Percentiles rank a stretch among this genome's conserved stretches.
Conservation (phyloP, 1,140 invertebrate genomes). For the Pinna nobilis region DNA sequence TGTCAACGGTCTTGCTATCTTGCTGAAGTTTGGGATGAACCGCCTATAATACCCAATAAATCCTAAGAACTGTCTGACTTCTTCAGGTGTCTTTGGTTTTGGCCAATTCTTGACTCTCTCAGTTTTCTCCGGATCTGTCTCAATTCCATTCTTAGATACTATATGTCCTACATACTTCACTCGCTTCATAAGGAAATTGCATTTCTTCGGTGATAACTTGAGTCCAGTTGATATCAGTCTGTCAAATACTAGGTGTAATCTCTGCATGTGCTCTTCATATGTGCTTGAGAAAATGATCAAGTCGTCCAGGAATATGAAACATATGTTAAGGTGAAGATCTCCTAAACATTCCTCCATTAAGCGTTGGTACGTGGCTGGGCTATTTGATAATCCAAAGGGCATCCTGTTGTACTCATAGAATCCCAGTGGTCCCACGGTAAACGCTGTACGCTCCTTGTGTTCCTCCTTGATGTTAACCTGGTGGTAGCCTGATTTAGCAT, state of each 20-base stretch:
- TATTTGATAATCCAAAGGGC: conserved; percentile 40
- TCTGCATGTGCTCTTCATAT: conserved; percentile 31
- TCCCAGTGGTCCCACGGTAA: conserved; percentile 30
- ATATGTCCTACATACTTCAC: conserved; percentile 54
- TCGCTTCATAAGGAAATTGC: conserved; percentile 66
- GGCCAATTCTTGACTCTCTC: conserved; percentile 55
- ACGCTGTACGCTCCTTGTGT: conserved; percentile 68
- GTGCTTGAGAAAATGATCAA: conserved; percentile 36
- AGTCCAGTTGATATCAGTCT: conserved; percentile 21
- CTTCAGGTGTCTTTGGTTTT: conserved; percentile 50
- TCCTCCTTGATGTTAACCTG: conserved; percentile 54
- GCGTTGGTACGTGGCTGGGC: conserved; percentile 53
- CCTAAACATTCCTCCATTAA: conserved; percentile 45
- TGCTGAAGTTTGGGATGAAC: conserved; percentile 53
- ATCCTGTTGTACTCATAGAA: conserved; percentile 40
- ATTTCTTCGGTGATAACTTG: conserved; percentile 34
- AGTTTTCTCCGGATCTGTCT: conserved; percentile 57
- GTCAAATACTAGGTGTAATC: conserved; percentile 34
- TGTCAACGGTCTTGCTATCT: conserved; percentile 44
- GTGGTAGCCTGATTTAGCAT: conserved; percentile 69
- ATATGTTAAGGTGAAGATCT: conserved; percentile 34
- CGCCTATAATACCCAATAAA: conserved; percentile 32
- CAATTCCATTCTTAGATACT: conserved; percentile 51
- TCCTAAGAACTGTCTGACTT: conserved; percentile 61
- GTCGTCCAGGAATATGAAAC: conserved; percentile 39